phyloP scores from a whole-genome alignment of 2,113 vertebrate genomes.

The Phocoena sinus region DNA sequence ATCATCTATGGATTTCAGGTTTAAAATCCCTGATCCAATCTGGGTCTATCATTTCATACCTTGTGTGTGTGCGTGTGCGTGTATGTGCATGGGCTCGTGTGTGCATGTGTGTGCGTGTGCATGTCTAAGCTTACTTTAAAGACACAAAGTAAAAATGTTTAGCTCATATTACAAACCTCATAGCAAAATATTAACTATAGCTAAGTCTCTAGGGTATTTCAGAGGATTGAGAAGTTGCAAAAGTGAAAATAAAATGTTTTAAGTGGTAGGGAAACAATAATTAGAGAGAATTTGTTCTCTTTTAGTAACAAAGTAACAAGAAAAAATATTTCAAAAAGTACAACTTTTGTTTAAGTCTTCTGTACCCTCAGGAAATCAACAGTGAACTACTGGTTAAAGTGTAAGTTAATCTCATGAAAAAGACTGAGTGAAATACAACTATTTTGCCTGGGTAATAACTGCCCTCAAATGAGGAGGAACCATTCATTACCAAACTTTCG shows the following conservation, averaged over 20 bases:
- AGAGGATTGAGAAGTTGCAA: background rate
- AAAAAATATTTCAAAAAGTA: background rate
- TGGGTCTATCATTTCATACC: background rate
- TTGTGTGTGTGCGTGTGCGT: no score
- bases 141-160: background rate
- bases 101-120: rapidly evolving
- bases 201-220: background rate
- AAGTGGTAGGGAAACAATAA: background rate
- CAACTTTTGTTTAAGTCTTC: background rate
- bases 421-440: background rate
- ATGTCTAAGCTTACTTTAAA: background rate
- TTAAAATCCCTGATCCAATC: background rate
- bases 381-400: background rate
- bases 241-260: background rate
- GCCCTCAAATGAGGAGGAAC: background rate
- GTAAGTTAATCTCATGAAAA: background rate
- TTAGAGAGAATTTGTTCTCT: background rate
- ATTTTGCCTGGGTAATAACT: background rate
- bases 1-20: background rate
- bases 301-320: background rate
- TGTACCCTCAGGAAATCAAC: background rate
- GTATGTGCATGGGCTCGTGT: no score
- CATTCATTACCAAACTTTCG: background rate
- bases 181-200: background rate
- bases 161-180: background rate